phyloP scores from a whole-genome alignment of 1,140 invertebrate genomes.

The Zaprionus tsacasi region DNA sequence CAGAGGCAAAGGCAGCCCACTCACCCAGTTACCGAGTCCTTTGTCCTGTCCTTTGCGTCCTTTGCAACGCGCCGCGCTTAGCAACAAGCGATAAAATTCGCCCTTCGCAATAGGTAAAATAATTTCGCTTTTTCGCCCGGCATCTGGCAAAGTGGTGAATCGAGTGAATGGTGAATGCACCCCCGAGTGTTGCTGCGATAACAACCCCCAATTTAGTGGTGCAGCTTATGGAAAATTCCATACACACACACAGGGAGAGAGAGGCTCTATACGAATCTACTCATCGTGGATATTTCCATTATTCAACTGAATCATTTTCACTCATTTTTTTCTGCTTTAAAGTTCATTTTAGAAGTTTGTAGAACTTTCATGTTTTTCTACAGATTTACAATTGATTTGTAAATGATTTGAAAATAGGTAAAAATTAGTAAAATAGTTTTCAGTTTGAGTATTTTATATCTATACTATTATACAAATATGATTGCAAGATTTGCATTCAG shows the following conservation, averaged over 20 bases:
- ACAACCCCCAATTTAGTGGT: constrained; percentile 28
- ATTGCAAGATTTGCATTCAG: too few species aligned
- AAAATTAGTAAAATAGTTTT: too few species aligned
- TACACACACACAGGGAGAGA: constrained; percentile 3
- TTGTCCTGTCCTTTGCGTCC: constrained; percentile 44
- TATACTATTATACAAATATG: too few species aligned
- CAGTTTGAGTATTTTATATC: too few species aligned
- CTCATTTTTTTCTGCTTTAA: background rate
- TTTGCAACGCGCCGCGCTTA: constrained; percentile 53
- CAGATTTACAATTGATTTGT: background rate
- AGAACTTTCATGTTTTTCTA: background rate
- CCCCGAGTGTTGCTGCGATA: constrained; percentile 8
- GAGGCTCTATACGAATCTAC: constrained; percentile 14
- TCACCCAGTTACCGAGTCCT: constrained; percentile 75
- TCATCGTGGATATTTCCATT: constrained; percentile 8
- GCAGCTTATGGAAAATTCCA: constrained; percentile 71
- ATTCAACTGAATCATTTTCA: constrained; percentile 1
- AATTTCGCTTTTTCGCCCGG: constrained; percentile 44
- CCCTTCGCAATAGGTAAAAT: constrained; percentile 63
- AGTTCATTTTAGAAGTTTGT: background rate
- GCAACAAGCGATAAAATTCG: constrained; percentile 76
- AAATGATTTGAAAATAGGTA: too few species aligned
- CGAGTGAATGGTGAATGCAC: constrained; percentile 38
- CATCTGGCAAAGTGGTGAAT: constrained; percentile 66
- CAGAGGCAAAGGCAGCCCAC: constrained; percentile 56